phyloP scores from a whole-genome alignment of 2,888 invertebrate genomes.

The Nebria brevicollis region DNA sequence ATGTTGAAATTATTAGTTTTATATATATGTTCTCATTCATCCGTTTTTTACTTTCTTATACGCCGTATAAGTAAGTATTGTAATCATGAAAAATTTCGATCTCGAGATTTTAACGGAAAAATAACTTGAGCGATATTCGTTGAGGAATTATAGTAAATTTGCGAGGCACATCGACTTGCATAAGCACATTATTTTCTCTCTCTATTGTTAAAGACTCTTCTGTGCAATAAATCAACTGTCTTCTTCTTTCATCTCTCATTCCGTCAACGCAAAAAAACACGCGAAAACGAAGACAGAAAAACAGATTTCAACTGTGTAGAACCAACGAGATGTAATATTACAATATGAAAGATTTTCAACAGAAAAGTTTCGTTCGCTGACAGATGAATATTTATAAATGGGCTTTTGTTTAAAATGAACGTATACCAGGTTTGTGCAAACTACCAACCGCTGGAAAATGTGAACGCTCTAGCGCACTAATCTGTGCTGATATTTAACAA shows the following conservation, averaged over 20 bases:
- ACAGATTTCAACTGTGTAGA: slow-evolving; percentile 7
- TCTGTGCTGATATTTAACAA: background rate
- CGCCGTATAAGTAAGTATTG: no score
- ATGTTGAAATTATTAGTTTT: no score
- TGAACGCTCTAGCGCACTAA: background rate
- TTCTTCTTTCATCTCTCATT: background rate
- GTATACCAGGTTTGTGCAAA: background rate
- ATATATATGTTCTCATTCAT: no score
- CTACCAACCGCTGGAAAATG: background rate
- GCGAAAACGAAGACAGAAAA: slow-evolving; percentile 1
- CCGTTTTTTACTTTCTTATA: no score
- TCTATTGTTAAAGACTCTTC: background rate
- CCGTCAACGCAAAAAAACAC: background rate
- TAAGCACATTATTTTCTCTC: slow-evolving; percentile 8
- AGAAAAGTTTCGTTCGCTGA: slow-evolving; percentile 12
- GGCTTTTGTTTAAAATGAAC: slow-evolving; percentile 10
- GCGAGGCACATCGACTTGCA: background rate
- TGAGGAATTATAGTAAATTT: background rate
- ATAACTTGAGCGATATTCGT: background rate
- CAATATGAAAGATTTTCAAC: slow-evolving; percentile 11
- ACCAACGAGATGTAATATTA: background rate
- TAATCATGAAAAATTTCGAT: no score
- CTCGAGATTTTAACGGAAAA: no score
- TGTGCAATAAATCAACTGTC: slow-evolving; percentile 4
- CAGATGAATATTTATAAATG: slow-evolving; percentile 21